These are phyloP conservation scores for Penelope pileata DNA, from an alignment of 2,113 vertebrate genomes.

Conservation along the genomic window DNA sequence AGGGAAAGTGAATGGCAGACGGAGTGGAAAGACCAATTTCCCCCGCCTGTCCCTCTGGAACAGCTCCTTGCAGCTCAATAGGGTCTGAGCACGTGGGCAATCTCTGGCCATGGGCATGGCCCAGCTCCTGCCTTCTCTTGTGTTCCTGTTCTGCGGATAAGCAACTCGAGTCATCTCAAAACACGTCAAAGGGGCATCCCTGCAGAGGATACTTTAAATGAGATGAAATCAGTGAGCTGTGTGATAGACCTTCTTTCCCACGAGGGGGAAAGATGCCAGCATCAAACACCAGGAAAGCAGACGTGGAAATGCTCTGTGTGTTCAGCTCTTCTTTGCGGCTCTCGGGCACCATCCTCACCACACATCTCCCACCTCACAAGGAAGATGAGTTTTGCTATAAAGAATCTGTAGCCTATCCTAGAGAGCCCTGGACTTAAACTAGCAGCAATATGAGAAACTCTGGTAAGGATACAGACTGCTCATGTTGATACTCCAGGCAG, in stretches of 20 bases:
- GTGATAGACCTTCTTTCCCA: not conserved
- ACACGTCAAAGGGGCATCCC: not conserved
- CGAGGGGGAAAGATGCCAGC: not conserved
- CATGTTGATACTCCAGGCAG: not conserved
- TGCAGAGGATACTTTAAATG: not conserved
- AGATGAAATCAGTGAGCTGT: not conserved
- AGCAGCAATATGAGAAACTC: not conserved
- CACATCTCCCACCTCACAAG: not conserved
- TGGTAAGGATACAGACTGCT: not conserved
- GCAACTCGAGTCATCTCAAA: not conserved
- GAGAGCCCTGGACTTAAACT: not conserved
- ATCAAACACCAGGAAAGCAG: not conserved
- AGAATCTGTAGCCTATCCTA: not conserved
- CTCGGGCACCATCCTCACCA: not conserved
- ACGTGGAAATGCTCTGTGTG: not conserved
- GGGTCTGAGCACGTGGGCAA: not conserved
- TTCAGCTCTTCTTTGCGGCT: not conserved
- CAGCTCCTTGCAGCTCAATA: not conserved
- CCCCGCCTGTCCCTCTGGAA: not conserved
- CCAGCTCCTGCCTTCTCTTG: not conserved
- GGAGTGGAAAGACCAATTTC: not conserved
- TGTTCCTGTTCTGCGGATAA: not conserved
- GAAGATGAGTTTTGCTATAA: rapidly evolving
- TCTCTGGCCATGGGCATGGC: not conserved
- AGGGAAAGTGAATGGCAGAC: not conserved